Base-by-base conservation (phyloP, 2,888 invertebrate species). In the Timema podura region DNA sequence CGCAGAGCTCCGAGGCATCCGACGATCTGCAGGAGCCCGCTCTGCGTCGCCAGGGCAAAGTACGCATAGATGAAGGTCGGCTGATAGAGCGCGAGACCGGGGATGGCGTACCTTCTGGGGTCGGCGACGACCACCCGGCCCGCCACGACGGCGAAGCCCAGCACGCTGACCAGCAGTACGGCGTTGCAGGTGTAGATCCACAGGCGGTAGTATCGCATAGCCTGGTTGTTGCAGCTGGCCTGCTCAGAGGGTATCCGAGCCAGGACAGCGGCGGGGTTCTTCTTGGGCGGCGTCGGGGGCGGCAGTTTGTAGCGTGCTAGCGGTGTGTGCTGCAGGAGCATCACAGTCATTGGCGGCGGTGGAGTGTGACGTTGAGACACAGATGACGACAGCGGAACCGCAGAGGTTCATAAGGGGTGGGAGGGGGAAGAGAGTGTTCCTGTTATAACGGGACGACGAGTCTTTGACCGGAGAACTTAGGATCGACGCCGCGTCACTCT, bases 111-210 rank as follows among this genome's bases (percentile, higher is more conserved):
- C 47, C 81, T 76, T 70, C 80, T 78, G 57, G 78, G 77, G 75
- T 82, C 82, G 54, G 76, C 77, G 67, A 78, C 79, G 49, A 82
- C 76, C 73, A 82, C 79, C 75, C 80, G 80, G 59, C 80, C 88
- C 75, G 91, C 91, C 76, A 91, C 90, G 75, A 89, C 89, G 79
- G 89, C 88, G 81, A 93, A 92, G 73, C 91, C 91, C 76, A 93
- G 83, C 79, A 92, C 91, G 80, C 91, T 91, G 78, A 92, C 88
- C 82, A 93, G 85, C 82, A 94, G 86, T 79, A 92, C 93, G 83
- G 91, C 89, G 86, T 93, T 93, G 89, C 93, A 93, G 82, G 92
- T 91, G 87, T 93, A 93, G 82, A 94, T 93, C 93, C 93, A 93
- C 82, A 93, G 89, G 84, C 93, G 90, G 84, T 92, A 92, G 85